Conservation (phyloP, 2,113 vertebrate species). For the Acrocephalus kingi region DNA sequence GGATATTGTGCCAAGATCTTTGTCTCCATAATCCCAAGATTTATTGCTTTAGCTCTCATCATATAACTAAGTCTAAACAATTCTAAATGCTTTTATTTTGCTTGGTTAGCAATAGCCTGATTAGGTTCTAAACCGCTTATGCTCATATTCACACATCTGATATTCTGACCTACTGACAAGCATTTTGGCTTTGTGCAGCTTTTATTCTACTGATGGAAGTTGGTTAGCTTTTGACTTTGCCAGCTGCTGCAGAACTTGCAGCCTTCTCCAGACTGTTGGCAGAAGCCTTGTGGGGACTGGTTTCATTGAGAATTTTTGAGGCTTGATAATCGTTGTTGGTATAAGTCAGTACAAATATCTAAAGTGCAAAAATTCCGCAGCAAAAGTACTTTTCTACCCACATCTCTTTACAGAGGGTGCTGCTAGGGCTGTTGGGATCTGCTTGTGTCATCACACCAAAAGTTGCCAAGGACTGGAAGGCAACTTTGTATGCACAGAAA, state of each 20-base stretch:
- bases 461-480: background rate
- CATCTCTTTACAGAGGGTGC: background rate
- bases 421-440: background rate
- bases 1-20: background rate
- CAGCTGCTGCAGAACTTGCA: background rate
- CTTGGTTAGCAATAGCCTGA: background rate
- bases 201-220: background rate
- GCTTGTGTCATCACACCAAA: background rate
- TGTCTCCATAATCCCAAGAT: background rate
- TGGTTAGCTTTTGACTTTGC: background rate
- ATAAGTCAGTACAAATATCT: background rate
- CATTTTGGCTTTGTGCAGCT: background rate
- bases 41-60: background rate
- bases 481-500: background rate
- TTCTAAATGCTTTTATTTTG: constrained; percentile 13
- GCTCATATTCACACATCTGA: background rate
- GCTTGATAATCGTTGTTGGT: background rate
- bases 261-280: background rate
- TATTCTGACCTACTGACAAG: background rate
- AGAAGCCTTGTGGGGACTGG: background rate
- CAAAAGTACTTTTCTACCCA: background rate
- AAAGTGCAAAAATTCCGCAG: background rate
- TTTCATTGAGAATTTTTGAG: background rate
- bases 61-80: background rate
- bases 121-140: background rate